Evolutionary conservation across 2,797 vertebrate species (phyloP).

Genomic region (Sebastes steindachneri): DNA sequence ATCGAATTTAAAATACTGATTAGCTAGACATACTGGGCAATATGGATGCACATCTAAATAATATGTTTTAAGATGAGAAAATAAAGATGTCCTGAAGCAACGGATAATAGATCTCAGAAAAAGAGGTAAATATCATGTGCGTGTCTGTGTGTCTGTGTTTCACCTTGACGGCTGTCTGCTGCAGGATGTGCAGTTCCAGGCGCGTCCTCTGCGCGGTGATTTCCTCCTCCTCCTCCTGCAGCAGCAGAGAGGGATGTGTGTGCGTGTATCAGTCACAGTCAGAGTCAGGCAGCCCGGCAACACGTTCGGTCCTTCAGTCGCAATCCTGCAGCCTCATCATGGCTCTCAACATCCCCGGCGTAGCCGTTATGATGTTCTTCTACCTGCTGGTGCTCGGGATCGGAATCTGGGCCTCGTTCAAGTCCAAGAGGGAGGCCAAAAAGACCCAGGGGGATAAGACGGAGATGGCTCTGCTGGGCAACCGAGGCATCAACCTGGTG

Average conservation of each 20-base stretch:
- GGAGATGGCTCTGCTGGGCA: conserved; percentile 73
- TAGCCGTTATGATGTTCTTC: conserved; percentile 70
- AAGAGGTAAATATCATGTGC: no score
- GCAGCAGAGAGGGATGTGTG: conserved; percentile 21
- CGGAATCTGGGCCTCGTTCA: conserved; percentile 76
- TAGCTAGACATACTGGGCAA: no score
- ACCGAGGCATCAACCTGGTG: conserved; percentile 71
- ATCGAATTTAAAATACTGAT: no score
- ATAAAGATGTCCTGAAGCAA: no score
- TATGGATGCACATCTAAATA: no score
- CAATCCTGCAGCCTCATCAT: conserved; percentile 44
- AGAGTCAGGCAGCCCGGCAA: conserved; percentile 13
- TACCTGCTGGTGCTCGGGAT: conserved; percentile 74
- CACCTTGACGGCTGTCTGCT: conserved; percentile 19
- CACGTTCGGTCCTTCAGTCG: conserved; percentile 6
- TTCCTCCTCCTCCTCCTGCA: not conserved
- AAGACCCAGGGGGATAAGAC: conserved; percentile 61
- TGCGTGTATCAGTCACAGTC: no score
- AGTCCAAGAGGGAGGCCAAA: conserved; percentile 64
- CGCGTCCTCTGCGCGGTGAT: conserved; percentile 1
- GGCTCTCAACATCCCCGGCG: conserved; percentile 73
- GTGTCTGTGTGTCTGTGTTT: not conserved
- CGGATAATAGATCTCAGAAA: no score
- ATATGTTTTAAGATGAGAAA: no score
- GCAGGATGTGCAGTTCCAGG: conserved; percentile 26